Conservation (phyloP, 2,797 vertebrate species). For the Arvicola amphibius region DNA sequence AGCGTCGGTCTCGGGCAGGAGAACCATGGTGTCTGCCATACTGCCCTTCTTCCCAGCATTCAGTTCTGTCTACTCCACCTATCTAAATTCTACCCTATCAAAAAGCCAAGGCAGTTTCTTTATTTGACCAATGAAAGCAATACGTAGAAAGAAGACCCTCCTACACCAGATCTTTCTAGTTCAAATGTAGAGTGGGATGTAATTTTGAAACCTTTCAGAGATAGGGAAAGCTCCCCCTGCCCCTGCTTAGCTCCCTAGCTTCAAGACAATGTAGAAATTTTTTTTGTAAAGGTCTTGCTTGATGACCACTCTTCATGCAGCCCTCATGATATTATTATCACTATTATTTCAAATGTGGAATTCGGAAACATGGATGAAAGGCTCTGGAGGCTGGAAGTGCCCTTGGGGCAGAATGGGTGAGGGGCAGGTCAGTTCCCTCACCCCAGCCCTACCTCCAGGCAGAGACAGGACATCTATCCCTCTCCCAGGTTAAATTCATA, state of each 20-base stretch:
- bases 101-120: no score
- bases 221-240: neutral
- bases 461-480: neutral
- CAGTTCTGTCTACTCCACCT: no score
- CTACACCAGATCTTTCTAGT: neutral
- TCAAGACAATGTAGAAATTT: neutral
- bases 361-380: neutral
- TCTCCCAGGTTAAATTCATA: neutral
- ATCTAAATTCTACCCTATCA: no score
- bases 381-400: neutral
- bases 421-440: neutral
- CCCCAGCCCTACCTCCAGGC: neutral
- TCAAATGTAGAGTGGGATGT: neutral
- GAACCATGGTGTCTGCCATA: no score
- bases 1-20: no score
- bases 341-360: neutral
- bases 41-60: no score
- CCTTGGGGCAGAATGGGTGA: neutral
- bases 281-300: neutral
- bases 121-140: no score
- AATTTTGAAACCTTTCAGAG: neutral
- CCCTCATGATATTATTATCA: neutral
- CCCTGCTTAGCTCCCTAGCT: neutral
- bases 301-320: neutral
- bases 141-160: no score